These are phyloP conservation scores for Tragelaphus oryx DNA, from an alignment of 2,797 vertebrate species.

Conservation along the genomic window DNA sequence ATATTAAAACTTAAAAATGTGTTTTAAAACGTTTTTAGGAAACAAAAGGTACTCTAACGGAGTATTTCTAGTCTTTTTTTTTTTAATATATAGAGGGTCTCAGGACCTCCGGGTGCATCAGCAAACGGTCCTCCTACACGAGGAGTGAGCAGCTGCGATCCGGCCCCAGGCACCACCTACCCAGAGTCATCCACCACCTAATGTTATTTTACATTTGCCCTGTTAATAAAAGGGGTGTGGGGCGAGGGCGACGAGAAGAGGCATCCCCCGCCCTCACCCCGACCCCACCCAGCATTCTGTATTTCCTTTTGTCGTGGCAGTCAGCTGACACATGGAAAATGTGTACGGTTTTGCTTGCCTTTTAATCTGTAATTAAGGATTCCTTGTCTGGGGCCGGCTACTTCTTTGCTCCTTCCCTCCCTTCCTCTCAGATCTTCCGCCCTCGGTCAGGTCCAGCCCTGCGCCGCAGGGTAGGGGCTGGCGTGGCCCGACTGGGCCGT, in stretches of 20 bases:
- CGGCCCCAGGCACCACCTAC: conserved; percentile 83
- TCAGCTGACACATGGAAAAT: conserved; percentile 78
- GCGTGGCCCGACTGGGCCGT: not conserved
- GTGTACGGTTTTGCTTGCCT: conserved; percentile 72
- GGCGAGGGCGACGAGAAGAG: not conserved
- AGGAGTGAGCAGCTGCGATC: conserved; percentile 78
- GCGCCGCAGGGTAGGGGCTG: not conserved
- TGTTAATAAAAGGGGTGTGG: conserved; percentile 71
- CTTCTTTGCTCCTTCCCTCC: conserved; percentile 16
- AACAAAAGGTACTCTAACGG: conserved; percentile 67
- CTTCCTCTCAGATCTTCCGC: not conserved
- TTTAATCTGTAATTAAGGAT: conserved; percentile 80
- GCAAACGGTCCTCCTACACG: conserved; percentile 83
- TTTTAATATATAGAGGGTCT: conserved; percentile 76
- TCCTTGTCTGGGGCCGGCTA: conserved; percentile 70
- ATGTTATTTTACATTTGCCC: conserved; percentile 84
- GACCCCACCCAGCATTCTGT: conserved; percentile 41
- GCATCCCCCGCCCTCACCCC: not conserved
- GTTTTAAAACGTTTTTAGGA: conserved; percentile 64
- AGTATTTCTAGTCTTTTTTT: conserved; percentile 81
- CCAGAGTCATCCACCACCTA: conserved; percentile 79
- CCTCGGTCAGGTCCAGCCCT: not conserved
- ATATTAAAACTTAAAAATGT: conserved; percentile 76
- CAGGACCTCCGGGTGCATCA: conserved; percentile 78
- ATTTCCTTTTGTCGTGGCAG: conserved; percentile 72